Base-by-base conservation (phyloP, 2,113 vertebrate genomes). In the Paracanthobrama guichenoti region DNA sequence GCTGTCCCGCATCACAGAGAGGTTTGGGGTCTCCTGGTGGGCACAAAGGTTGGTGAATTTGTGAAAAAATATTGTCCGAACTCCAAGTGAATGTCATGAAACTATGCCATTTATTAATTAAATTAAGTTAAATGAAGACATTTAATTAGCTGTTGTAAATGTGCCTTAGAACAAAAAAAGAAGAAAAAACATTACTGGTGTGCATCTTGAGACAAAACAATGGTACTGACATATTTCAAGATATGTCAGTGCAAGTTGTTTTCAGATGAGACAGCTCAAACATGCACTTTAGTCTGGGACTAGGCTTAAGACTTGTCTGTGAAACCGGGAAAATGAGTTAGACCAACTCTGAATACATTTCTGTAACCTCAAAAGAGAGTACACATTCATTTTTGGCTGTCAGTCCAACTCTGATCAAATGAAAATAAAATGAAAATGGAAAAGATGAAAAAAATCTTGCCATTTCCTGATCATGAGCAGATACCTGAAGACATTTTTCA, bases 1-100 rank as follows among this genome's bases (percentile, higher is more conserved):
- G 0, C 87, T 42, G 22, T 94, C 93, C 6, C 86, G 90, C 55
- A 93, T 90, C 44, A 87, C 87, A 82, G 95, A 91, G 66, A 97
- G 89, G 83, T 92, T 91, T 80, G 95, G 94, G 48, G 87, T 96
- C 90, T 96, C 95, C 96, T 97, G 76, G 59, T 22, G 24, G 16
- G 16, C 42, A 79, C n/a, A 79, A 42, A 48, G 75, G 20, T 42
- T 6, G 11, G 6, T 42, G 31, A 18, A 44, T n/a, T 72, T 72
- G 67, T 22, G 20, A 72, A n/a, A 48, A 5, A n/a, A 24, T 4
- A 74, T 26, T 46, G 42, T n/a, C 4, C 5, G 3, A 24, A 73
- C 4, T 42, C 8, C 35, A 72, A 72, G 18, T 44, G 2, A 44
- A 72, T 31, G 31, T 0, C 26, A 28, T 62, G 18, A 7, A 55